Evolutionary conservation across 2,888 invertebrate genomes (phyloP), one percentile per base, ranked within the genome.

Genomic region (Vesta saturnalis): DNA sequence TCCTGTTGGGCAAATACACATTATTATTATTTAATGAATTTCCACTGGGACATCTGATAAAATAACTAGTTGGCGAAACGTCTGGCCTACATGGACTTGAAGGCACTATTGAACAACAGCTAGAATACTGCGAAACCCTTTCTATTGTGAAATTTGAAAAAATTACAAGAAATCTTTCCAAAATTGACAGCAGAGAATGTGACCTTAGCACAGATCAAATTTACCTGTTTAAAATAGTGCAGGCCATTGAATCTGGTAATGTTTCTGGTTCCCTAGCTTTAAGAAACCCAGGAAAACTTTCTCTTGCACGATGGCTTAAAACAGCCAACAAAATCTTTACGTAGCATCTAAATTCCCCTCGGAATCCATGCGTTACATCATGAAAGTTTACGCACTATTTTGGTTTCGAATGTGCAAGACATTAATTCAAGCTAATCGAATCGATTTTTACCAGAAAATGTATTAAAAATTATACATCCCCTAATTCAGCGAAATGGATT

Each of bases 251-350:
- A 30, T 30, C 30, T 30, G 30, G 30, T 22, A 55, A 55, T 22
- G 22, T 55, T 22, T 55, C 55, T 57, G 57, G 8, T 57, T 57
- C 57, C 30, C 16, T 57, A 35, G 35, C 57, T 23, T 57, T 15
- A 57, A 57, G 39, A 57, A 57, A 35, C 35, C 57, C 57, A 57
- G 57, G 57, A 35, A 57, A 57, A 35, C 57, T 35, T 35, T 57
- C 57, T 16, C 57, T 23, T 15, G 39, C 35, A 15, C 30, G 57
- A 35, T 57, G 57, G 57, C 35, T 57, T 35, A 57, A 22, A 1
- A 35, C 57, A 12, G 35, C 57, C 8, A 57, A 57, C 6, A 30
- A 30, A 30, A 30, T 30, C 30, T 30, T 30, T 30, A 30, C 30
- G 30, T 30, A 30, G 30, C 30, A 30, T 6, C 30, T 30, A 30